Evolutionary conservation across 2,797 vertebrate species (phyloP).

Genomic region (Valencia hispanica): DNA sequence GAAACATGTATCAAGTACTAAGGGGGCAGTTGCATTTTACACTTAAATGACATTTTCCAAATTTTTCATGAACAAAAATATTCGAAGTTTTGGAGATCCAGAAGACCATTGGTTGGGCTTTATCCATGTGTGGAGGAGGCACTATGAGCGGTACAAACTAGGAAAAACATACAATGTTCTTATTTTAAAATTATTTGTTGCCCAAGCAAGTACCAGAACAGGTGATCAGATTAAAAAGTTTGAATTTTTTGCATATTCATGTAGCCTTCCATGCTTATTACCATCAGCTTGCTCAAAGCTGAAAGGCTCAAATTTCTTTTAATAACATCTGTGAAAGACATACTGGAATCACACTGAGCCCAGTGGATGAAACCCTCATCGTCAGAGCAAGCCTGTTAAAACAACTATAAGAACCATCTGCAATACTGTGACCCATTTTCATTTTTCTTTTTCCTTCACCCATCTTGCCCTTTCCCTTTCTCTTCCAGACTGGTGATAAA

Average conservation of each 20-base stretch:
- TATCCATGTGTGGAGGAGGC: neutral
- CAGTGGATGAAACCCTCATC: slow-evolving; percentile 29
- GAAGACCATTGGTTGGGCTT: too few species aligned
- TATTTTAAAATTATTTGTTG: neutral
- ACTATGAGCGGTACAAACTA: too few species aligned
- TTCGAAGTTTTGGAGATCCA: too few species aligned
- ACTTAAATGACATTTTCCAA: slow-evolving; percentile 2
- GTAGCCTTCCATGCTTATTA: neutral
- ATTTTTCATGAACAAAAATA: too few species aligned
- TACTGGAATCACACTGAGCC: slow-evolving; percentile 21
- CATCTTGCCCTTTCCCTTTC: slow-evolving; percentile 30
- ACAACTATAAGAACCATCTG: slow-evolving; percentile 40
- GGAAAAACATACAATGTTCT: neutral
- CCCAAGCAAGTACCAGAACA: neutral
- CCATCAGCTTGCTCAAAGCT: slow-evolving; percentile 9
- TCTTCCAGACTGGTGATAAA: slow-evolving; percentile 88
- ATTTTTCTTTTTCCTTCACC: slow-evolving; percentile 24
- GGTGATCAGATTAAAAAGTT: too few species aligned
- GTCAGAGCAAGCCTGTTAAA: slow-evolving; percentile 25
- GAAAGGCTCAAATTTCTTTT: slow-evolving; percentile 7
- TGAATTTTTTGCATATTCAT: too few species aligned
- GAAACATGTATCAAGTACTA: too few species aligned
- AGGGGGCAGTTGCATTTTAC: slow-evolving; percentile 10
- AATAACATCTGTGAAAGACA: slow-evolving; percentile 34
- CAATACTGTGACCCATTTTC: slow-evolving; percentile 43